phyloP scores from a whole-genome alignment of 2,888 invertebrate species.

The Bugula neritina region DNA sequence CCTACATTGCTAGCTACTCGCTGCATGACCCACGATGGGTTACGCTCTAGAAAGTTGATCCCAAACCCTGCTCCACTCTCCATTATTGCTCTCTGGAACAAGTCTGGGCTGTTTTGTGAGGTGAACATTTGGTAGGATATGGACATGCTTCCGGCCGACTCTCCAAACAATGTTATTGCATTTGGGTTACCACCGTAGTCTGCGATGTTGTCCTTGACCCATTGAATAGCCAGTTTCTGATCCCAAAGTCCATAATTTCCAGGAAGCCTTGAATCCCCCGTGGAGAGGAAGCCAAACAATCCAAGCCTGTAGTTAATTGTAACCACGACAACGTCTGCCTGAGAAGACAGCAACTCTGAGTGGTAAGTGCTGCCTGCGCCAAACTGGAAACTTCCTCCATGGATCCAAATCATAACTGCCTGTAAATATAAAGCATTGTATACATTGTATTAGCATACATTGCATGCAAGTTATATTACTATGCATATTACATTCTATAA shows the following conservation, averaged over 20 bases:
- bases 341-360: conserved; percentile 29
- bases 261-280: conserved; percentile 32
- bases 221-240: conserved; percentile 36
- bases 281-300: conserved; percentile 37
- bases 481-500: too few relatives aligned
- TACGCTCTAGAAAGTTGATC: neutral
- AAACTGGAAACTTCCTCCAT: conserved; percentile 28
- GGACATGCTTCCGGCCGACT: conserved; percentile 37
- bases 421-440: neutral
- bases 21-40: neutral
- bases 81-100: conserved; percentile 30
- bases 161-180: conserved; percentile 36
- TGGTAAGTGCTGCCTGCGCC: conserved; percentile 24
- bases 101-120: conserved; percentile 30
- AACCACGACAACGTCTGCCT: conserved; percentile 34
- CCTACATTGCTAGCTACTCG: neutral
- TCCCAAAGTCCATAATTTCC: conserved; percentile 42
- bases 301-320: conserved; percentile 37
- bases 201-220: conserved; percentile 37
- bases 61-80: conserved; percentile 29
- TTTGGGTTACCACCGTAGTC: conserved; percentile 35
- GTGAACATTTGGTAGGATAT: conserved; percentile 34
- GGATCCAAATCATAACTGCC: conserved; percentile 30
- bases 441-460: too few relatives aligned
- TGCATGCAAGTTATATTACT: too few relatives aligned